Conservation (phyloP, 2,888 invertebrate species). For the Lepidocyrtoides sp. region DNA sequence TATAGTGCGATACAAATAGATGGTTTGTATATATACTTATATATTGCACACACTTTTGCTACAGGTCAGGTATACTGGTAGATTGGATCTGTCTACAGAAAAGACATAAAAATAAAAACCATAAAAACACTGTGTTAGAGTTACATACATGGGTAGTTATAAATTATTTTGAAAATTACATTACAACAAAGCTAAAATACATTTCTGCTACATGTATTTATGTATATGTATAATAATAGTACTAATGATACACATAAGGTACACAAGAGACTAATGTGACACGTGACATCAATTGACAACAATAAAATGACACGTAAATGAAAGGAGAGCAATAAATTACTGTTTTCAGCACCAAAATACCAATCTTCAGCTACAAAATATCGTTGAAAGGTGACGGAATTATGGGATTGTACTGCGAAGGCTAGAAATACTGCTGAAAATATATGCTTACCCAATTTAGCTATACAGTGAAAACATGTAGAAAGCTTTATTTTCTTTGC, state of each 20-base stretch:
- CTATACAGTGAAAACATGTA: too few species aligned
- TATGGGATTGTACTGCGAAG: too few species aligned
- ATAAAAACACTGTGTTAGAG: constrained; percentile 5
- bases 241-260: background rate
- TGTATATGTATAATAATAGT: too few species aligned
- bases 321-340: constrained; percentile 57
- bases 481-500: too few species aligned
- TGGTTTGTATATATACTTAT: too few species aligned
- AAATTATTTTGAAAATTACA: background rate
- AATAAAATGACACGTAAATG: constrained; percentile 55
- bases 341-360: background rate
- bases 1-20: constrained; percentile 16
- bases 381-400: background rate
- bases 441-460: too few species aligned
- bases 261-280: constrained; percentile 44
- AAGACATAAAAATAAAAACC: background rate
- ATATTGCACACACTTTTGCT: constrained; percentile 30
- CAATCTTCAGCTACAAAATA: background rate
- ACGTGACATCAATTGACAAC: constrained; percentile 61
- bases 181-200: too few species aligned
- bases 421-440: background rate
- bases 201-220: too few species aligned
- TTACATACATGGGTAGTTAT: background rate
- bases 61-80: background rate
- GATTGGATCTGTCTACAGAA: constrained; percentile 29